phyloP scores from a whole-genome alignment of 2,888 invertebrate species.

The Ceraclea dissimilis region DNA sequence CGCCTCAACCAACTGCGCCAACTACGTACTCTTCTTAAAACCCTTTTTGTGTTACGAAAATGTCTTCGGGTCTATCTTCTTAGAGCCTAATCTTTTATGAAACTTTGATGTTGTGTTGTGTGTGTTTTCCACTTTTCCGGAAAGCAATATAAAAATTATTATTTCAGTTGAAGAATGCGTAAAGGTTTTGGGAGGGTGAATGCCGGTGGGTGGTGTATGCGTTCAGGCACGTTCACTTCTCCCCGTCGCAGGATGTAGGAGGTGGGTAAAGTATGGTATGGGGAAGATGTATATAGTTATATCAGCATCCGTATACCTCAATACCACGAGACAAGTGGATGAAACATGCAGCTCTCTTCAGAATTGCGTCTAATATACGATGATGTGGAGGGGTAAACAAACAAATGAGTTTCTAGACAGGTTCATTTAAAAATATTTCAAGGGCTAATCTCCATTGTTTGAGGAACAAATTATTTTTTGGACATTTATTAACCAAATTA shows the following conservation, averaged over 20 bases:
- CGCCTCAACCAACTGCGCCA: no score
- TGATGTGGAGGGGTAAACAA: neutral
- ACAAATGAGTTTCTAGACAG: neutral
- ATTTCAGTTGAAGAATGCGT: conserved; percentile 23
- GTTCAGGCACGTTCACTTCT: conserved; percentile 19
- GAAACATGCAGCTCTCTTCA: neutral
- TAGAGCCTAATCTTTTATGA: neutral
- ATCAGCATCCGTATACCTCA: neutral
- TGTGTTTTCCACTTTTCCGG: neutral
- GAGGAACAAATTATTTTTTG: no score
- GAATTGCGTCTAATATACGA: neutral
- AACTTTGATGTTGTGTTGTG: neutral
- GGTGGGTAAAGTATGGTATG: conserved; percentile 12
- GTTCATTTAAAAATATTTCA: neutral
- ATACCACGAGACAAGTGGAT: conserved; percentile 6
- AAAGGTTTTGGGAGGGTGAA: conserved; percentile 6
- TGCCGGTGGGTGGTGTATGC: conserved; percentile 4
- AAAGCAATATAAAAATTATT: conserved; percentile 26
- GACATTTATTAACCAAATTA: no score
- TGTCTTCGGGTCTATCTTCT: no score
- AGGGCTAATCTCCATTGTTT: no score
- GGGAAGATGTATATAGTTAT: neutral
- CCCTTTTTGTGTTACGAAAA: no score
- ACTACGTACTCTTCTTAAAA: no score
- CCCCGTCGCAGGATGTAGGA: conserved; percentile 6